These are phyloP conservation scores for Serripes groenlandicus DNA, from an alignment of 2,888 invertebrate genomes.

Conservation along the genomic window DNA sequence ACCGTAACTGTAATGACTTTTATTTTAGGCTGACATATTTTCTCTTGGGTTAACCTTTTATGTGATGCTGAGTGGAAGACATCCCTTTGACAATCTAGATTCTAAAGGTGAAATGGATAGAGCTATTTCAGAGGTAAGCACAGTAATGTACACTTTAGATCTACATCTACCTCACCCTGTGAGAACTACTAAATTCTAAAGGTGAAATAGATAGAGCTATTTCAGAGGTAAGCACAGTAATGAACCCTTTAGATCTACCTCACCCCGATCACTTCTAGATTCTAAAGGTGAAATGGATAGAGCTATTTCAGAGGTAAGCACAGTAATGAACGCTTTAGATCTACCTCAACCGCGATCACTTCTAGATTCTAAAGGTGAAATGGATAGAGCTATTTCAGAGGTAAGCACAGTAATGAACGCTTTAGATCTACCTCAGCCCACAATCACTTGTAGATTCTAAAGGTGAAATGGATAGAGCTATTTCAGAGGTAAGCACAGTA, in stretches of 20 bases:
- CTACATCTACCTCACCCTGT: too few species aligned
- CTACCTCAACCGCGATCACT: too few species aligned
- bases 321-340: too few species aligned
- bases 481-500: slow-evolving; percentile 75
- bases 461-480: slow-evolving; percentile 82
- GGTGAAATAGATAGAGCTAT: slow-evolving; percentile 83
- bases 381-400: slow-evolving; percentile 82
- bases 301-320: slow-evolving; percentile 79
- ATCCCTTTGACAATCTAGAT: slow-evolving; percentile 81
- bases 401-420: slow-evolving; percentile 68
- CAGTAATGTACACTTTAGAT: too few species aligned
- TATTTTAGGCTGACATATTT: slow-evolving; percentile 83
- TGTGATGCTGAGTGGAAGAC: slow-evolving; percentile 80
- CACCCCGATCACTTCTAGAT: too few species aligned
- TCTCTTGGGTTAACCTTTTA: slow-evolving; percentile 84
- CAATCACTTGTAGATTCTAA: slow-evolving; percentile 77
- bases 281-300: slow-evolving; percentile 82
- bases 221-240: slow-evolving; percentile 73
- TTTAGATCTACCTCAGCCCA: too few species aligned
- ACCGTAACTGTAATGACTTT: too few species aligned
- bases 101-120: slow-evolving; percentile 82
- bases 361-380: slow-evolving; percentile 78
- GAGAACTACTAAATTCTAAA: slow-evolving; percentile 77
- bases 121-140: slow-evolving; percentile 79
- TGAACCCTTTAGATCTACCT: too few species aligned